Evolutionary conservation across 2,888 invertebrate species (phyloP).

Genomic region (Macrophya alboannulata): DNA sequence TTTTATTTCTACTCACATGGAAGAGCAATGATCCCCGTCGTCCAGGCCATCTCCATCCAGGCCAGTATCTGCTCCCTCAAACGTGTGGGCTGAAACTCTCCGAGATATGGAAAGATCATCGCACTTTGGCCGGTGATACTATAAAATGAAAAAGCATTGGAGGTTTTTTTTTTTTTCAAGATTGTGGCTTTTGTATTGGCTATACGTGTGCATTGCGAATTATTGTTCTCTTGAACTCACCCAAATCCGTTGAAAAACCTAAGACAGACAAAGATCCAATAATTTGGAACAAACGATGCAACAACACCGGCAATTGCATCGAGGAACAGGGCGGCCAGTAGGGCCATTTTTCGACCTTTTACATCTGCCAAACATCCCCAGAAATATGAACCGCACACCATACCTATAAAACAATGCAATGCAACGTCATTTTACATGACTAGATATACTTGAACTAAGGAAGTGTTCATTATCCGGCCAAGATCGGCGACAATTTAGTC

Average conservation of each 20-base stretch:
- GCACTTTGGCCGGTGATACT: conserved; percentile 91
- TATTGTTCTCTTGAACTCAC: conserved; percentile 81
- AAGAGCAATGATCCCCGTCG: conserved; percentile 87
- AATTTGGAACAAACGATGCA: conserved; percentile 87
- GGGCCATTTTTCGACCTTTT: conserved; percentile 86
- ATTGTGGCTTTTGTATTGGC: too few species aligned
- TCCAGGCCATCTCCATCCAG: conserved; percentile 93
- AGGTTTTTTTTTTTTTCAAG: too few species aligned
- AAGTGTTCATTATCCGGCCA: too few species aligned
- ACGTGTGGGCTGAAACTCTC: conserved; percentile 90
- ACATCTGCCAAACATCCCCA: conserved; percentile 91
- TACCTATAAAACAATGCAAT: conserved; percentile 81
- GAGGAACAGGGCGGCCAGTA: conserved; percentile 86
- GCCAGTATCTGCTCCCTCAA: conserved; percentile 89
- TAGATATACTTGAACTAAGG: too few species aligned
- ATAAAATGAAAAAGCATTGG: too few species aligned
- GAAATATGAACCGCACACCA: conserved; percentile 90
- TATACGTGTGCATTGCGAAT: too few species aligned
- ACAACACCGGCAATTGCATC: conserved; percentile 86
- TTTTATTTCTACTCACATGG: too few species aligned
- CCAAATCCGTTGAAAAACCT: conserved; percentile 89
- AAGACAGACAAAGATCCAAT: conserved; percentile 86
- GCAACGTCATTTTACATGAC: too few species aligned
- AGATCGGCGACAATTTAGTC: not conserved
- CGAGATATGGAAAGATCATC: conserved; percentile 89